A percentile compares a stretch with the other conserved stretches of the same genome.
Evolutionary conservation across 2,888 invertebrate genomes (phyloP).

Genomic region (Tineola bisselliella): DNA sequence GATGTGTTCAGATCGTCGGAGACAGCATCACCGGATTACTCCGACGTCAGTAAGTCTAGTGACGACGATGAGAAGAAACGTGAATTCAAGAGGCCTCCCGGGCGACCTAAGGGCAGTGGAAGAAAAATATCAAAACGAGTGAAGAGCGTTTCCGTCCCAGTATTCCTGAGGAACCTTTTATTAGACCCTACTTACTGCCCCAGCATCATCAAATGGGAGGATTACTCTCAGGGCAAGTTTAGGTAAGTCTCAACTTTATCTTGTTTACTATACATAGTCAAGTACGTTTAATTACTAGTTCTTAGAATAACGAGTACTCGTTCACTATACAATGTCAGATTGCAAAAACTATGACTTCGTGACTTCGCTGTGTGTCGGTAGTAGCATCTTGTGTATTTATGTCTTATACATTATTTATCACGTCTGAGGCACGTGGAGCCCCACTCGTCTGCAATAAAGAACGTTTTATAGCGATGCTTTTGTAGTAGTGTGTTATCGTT

Average conservation of each 20-base stretch:
- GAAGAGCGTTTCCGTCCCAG: constrained; percentile 74
- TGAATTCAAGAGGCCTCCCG: constrained; percentile 62
- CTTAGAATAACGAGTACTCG: constrained; percentile 5
- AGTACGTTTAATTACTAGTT: constrained; percentile 10
- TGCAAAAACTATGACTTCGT: constrained; percentile 32
- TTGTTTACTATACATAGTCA: not conserved
- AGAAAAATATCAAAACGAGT: constrained; percentile 53
- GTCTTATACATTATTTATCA: constrained; percentile 44
- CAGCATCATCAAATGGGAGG: constrained; percentile 87
- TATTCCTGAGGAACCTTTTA: constrained; percentile 85
- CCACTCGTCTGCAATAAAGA: constrained; percentile 32
- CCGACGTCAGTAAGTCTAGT: constrained; percentile 53
- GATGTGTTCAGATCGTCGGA: constrained; percentile 45
- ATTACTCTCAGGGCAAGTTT: constrained; percentile 84
- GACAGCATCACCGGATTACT: constrained; percentile 49
- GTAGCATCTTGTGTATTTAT: constrained; percentile 27
- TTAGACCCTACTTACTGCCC: constrained; percentile 81
- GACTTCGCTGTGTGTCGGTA: constrained; percentile 27
- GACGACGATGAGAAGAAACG: constrained; percentile 49
- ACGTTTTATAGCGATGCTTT: constrained; percentile 23
- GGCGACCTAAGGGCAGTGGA: constrained; percentile 63
- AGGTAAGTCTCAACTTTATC: constrained; percentile 46
- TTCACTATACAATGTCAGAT: constrained; percentile 10
- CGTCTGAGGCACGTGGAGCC: constrained; percentile 41
- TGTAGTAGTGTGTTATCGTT: constrained; percentile 2